Evolutionary conservation across 1,140 invertebrate species (phyloP), one percentile per base, ranked within the genome.

Genomic region (Steinernema feltiae): DNA sequence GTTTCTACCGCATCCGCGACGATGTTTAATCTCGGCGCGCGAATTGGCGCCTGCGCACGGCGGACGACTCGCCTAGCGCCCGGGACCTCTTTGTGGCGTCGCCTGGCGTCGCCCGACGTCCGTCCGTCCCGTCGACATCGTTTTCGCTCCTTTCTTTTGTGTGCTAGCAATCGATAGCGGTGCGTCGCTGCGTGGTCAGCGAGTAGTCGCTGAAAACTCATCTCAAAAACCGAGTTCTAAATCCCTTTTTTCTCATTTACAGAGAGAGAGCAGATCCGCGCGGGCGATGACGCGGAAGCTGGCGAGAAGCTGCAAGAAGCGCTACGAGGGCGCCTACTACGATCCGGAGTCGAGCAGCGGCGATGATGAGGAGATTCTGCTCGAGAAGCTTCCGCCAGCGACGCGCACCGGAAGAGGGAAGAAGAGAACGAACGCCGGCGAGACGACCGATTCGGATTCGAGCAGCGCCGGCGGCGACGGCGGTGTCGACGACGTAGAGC

Each of bases 291-390:
- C 53, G 53, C 53, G 53, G 53, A 63, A 63, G 53, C 53, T 63
- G 53, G 53, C 53, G 53, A 63, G 53, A 63, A 63, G 53, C 53
- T 63, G 53, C 53, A 63, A 63, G 53, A 63, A 15, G 53, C 53
- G 53, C 53, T 63, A 3, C 53, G 53, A 63, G 24, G 53, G 53
- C 53, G 53, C 53, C 53, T 63, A 63, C 24, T 63, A 63, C 53
- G 53, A 63, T 21, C 53, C 53, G 24, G 53, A 63, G 24, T n/a
- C 53, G 24, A 63, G 53, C 24, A 27, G 24, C 53, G 24, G 24
- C 53, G 53, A 63, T 3, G 53, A 63, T 3, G 53, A 63, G 12
- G 53, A 63, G 24, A n/a, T 12, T 7, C 7, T 12, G 41, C 7
- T 46, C 41, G 15, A 63, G 53, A 27, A 12, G 53, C 53, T 15